phyloP scores from a whole-genome alignment of 2,888 invertebrate genomes.

The Masnerella sp. region DNA sequence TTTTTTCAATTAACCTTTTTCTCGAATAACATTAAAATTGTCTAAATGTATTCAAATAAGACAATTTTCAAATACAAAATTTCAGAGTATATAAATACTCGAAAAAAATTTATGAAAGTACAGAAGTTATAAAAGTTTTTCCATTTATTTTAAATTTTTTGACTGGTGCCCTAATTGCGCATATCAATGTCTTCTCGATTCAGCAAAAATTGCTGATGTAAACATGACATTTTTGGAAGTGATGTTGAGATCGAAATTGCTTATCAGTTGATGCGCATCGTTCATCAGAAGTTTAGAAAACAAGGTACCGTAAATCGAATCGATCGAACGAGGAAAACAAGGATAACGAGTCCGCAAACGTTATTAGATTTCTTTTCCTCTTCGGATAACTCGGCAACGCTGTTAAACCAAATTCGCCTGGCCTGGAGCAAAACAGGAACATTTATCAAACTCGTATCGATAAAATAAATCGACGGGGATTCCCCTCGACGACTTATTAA shows the following conservation, averaged over 20 bases:
- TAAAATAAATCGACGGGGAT: slow-evolving; percentile 65
- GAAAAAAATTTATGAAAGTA: too few species aligned
- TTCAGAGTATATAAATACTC: too few species aligned
- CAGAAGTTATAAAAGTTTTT: too few species aligned
- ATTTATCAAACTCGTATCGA: slow-evolving; percentile 70
- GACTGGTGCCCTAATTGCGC: too few species aligned
- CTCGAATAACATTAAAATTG: too few species aligned
- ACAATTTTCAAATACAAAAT: too few species aligned
- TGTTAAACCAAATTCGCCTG: slow-evolving; percentile 53
- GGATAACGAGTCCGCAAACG: slow-evolving; percentile 63
- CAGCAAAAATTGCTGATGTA: too few species aligned
- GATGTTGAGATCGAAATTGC: slow-evolving; percentile 19
- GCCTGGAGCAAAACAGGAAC: slow-evolving; percentile 62
- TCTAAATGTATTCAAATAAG: too few species aligned
- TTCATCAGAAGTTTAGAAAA: slow-evolving; percentile 46
- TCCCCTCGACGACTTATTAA: slow-evolving; percentile 38
- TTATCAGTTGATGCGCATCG: slow-evolving; percentile 28
- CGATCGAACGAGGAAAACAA: slow-evolving; percentile 63
- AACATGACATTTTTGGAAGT: too few species aligned
- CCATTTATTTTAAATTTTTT: too few species aligned
- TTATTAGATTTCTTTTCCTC: slow-evolving; percentile 69
- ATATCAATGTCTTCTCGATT: too few species aligned
- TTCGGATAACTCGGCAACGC: slow-evolving; percentile 58
- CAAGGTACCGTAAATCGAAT: slow-evolving; percentile 58
- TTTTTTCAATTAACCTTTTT: too few species aligned